Evolutionary conservation across 2,113 vertebrate genomes (phyloP).

Genomic region (Eupsittula cactorum): DNA sequence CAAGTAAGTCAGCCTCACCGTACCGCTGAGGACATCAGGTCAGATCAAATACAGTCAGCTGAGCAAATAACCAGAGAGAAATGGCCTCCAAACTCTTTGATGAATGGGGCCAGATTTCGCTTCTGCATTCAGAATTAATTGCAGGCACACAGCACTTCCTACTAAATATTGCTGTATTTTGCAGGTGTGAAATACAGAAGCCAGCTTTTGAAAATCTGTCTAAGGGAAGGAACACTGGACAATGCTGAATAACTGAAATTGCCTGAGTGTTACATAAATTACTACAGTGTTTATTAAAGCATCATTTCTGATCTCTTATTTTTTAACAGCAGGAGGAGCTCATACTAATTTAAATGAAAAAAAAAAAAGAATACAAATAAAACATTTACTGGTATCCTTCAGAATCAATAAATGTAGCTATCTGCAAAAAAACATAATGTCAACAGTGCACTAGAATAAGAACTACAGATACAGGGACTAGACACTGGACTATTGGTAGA

Average conservation of each 20-base stretch:
- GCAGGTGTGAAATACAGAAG: conserved; percentile 64
- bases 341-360: not conserved
- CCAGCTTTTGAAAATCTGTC: not conserved
- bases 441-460: not conserved
- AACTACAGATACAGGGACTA: not conserved
- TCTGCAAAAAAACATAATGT: not conserved
- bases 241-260: not conserved
- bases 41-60: conserved; percentile 53
- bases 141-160: conserved; percentile 31
- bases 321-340: not conserved
- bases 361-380: not conserved
- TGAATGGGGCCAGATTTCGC: conserved; percentile 16
- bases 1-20: not conserved
- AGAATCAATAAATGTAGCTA: not conserved
- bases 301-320: not conserved
- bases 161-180: conserved; percentile 36
- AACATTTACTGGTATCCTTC: not conserved
- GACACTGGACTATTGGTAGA: not conserved
- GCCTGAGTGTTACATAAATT: not conserved
- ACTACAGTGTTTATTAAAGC: not conserved
- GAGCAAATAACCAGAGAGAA: conserved; percentile 48
- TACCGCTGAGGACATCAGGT: not conserved
- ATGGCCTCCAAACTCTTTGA: not conserved
- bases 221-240: not conserved
- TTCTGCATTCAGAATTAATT: not conserved